These are phyloP conservation scores for Argopecten irradians DNA, from an alignment of 1,140 invertebrate genomes.

Conservation along the genomic window DNA sequence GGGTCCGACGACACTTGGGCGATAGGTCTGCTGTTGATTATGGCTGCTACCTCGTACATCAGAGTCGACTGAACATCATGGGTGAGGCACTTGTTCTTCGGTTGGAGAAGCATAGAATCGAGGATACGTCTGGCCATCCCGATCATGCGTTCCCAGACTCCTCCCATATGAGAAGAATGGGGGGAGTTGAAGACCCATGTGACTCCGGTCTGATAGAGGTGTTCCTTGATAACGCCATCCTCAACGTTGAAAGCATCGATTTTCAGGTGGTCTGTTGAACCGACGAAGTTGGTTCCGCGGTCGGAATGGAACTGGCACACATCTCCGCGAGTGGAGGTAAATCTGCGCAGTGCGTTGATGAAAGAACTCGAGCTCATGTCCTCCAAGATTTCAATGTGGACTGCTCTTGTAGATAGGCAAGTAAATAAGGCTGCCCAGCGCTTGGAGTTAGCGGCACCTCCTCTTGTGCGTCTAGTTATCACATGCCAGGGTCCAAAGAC, in stretches of 20 bases:
- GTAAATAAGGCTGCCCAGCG: constrained; percentile 53
- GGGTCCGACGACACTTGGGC: constrained; percentile 45
- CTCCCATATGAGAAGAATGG: too few relatives aligned
- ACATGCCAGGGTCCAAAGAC: constrained; percentile 40
- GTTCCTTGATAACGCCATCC: background rate
- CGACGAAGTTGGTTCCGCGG: constrained; percentile 52
- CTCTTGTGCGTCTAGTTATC: constrained; percentile 21
- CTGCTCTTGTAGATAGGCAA: constrained; percentile 30
- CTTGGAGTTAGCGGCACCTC: constrained; percentile 32
- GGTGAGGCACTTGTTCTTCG: constrained; percentile 32
- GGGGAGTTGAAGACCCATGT: background rate
- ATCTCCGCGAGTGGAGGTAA: background rate
- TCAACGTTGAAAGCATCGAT: constrained; percentile 39
- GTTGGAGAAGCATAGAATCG: constrained; percentile 41
- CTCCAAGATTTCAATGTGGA: constrained; percentile 53
- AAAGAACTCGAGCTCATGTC: constrained; percentile 33
- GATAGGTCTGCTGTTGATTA: constrained; percentile 53
- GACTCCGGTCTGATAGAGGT: background rate
- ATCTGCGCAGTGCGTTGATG: constrained; percentile 3
- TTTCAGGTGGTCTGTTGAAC: background rate
- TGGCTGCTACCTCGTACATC: constrained; percentile 44
- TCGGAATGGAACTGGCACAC: constrained; percentile 31
- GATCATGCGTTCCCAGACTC: constrained; percentile 50
- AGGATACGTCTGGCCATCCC: constrained; percentile 42
- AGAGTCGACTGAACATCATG: constrained; percentile 48